Conservation (phyloP, 2,888 invertebrate genomes). For the Pecten maximus region DNA sequence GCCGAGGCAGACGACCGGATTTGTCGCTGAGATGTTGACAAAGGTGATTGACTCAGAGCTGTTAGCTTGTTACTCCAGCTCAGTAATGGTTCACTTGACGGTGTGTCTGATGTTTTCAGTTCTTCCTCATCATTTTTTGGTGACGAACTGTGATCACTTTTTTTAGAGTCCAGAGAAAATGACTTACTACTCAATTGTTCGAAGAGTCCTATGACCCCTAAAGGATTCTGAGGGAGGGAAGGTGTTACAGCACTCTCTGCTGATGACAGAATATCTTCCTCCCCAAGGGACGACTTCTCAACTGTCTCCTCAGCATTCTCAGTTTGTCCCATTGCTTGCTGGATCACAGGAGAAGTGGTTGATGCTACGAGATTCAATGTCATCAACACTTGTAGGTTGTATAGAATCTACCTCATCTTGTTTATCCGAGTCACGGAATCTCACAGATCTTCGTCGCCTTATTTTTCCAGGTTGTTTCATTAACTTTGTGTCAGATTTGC, state of each 20-base stretch:
- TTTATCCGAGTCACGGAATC: slow-evolving; percentile 7
- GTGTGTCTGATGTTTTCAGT: background rate
- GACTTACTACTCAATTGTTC: slow-evolving; percentile 1
- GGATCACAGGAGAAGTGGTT: background rate
- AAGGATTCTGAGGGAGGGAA: background rate
- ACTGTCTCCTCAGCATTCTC: background rate
- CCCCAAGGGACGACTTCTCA: background rate
- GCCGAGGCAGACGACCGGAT: background rate
- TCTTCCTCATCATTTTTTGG: background rate
- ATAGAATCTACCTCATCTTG: background rate
- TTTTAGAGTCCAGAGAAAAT: background rate
- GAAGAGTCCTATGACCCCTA: background rate
- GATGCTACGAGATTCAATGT: slow-evolving; percentile 15
- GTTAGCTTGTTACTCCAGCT: slow-evolving; percentile 44
- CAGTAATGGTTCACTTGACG: slow-evolving; percentile 33
- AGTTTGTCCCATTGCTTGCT: background rate
- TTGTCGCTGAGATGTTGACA: background rate
- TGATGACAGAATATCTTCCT: background rate
- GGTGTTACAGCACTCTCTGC: background rate
- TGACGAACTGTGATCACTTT: slow-evolving; percentile 27
- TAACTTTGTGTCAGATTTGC: background rate
- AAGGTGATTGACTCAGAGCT: slow-evolving; percentile 35
- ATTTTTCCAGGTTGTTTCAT: background rate
- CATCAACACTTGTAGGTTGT: slow-evolving; percentile 4
- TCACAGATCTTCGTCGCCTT: background rate